These are phyloP conservation scores for Oxystoma pomonae DNA, from an alignment of 2,888 invertebrate species.

Conservation along the genomic window DNA sequence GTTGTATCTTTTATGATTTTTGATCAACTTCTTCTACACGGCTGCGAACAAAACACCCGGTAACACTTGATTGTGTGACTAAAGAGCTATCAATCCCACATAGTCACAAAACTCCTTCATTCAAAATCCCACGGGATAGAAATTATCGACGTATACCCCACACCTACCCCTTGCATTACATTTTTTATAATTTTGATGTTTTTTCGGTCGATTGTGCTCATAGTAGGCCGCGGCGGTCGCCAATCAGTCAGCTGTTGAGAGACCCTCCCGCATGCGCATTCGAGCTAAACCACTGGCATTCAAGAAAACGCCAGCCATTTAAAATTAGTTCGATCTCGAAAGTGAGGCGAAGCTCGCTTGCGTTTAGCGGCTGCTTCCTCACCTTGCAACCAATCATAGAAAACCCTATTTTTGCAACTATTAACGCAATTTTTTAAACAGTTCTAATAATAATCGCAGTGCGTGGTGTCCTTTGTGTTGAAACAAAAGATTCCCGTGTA, in stretches of 20 bases:
- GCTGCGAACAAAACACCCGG: too few relatives aligned
- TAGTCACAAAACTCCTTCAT: too few relatives aligned
- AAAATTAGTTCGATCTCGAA: not conserved
- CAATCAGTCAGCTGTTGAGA: constrained; percentile 40
- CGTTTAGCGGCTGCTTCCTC: not conserved
- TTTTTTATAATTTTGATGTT: too few relatives aligned
- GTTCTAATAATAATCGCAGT: not conserved
- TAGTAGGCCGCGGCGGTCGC: not conserved
- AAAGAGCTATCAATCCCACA: too few relatives aligned
- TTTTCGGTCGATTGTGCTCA: not conserved
- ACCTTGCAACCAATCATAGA: constrained; percentile 3
- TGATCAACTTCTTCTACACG: too few relatives aligned
- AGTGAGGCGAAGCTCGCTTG: not conserved
- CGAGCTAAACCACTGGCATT: not conserved
- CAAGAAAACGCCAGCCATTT: constrained; percentile 4
- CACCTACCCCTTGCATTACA: too few relatives aligned
- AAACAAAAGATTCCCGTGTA: not conserved
- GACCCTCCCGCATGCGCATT: constrained; percentile 2
- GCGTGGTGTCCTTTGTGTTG: not conserved
- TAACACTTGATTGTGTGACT: too few relatives aligned
- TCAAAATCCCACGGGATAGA: too few relatives aligned
- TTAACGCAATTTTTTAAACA: not conserved
- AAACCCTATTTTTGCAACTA: not conserved
- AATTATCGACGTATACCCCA: too few relatives aligned
- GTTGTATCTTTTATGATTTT: too few relatives aligned